Conservation (phyloP, 2,797 vertebrate genomes). For the Phaenicophaeus curvirostris region DNA sequence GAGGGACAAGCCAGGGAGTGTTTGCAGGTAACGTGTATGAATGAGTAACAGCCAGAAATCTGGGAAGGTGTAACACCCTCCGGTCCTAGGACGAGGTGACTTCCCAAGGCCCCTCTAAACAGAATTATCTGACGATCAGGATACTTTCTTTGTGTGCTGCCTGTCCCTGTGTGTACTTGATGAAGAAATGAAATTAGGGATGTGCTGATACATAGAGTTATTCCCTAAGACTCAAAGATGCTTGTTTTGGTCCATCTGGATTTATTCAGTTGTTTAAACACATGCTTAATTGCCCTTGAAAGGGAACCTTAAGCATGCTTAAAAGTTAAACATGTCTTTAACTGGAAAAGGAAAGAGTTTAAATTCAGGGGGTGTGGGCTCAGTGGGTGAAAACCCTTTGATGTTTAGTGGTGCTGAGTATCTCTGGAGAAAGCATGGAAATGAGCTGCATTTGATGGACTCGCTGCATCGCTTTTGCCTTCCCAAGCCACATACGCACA, state of each 20-base stretch:
- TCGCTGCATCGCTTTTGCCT: neutral
- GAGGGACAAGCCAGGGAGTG: neutral
- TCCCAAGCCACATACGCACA: fast-evolving
- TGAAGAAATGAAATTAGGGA: neutral
- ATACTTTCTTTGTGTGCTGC: neutral
- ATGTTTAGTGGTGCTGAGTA: neutral
- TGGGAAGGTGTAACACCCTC: neutral
- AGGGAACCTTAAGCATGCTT: neutral
- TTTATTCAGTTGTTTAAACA: neutral
- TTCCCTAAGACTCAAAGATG: neutral
- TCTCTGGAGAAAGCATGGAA: neutral
- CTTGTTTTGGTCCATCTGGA: neutral
- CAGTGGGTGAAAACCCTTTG: neutral
- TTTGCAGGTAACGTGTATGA: neutral
- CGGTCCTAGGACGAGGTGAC: neutral
- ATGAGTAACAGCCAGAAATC: neutral
- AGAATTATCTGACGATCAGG: neutral
- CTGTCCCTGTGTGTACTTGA: neutral
- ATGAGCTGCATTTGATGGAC: neutral
- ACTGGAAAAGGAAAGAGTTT: neutral
- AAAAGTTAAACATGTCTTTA: neutral
- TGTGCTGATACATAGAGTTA: neutral
- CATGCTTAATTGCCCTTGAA: neutral
- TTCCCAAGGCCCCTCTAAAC: neutral
- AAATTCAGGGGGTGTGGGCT: neutral